Base-by-base conservation (phyloP, 2,113 vertebrate species). In the Thamnaconus septentrionalis region DNA sequence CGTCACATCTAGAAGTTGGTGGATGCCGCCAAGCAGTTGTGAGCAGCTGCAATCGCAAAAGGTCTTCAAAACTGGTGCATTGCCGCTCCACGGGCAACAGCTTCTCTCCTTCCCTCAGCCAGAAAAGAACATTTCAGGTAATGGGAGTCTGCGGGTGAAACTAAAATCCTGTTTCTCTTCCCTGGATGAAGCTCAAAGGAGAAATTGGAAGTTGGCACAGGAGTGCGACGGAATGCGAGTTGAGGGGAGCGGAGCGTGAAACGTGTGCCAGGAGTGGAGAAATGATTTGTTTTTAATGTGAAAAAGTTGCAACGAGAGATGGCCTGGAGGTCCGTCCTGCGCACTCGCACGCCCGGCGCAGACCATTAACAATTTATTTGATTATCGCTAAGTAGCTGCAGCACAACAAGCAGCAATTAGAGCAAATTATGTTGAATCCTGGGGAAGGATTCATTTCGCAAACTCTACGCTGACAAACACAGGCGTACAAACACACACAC, bases 381-480 rank as follows among this genome's bases (percentile, higher is more conserved):
- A 80, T 82, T 73, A 79, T 43, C 41, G 3, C 70, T 59, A 66
- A 83, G 65, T 64, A 69, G 59, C 50, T 61, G 65, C 66, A 59
- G 9, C 72, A 75, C 54, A 65, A 59, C 61, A 76, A 66, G 71
- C 42, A 50, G 52, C 63, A 81, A 78, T 75, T 73, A 75, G 49
- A 63, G 45, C 73, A 71, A 72, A 80, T 74, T 41, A 74, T 74
- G 54, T 69, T 66, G 75, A 78, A 79, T 69, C 71, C 62, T 60
- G 47, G 56, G 18, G 47, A 81, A 80, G 61, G 69, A 64, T 69
- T 74, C 2, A 69, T 72, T 82, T 66, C 65, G 42, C 53, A 66
- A 44, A n/a, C 49, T 3, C 51, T 3, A 40, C 12, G 8, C 45
- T 8, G 46, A 6, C 12, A 48, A 6, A 43, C 7, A 52, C 31